Percentiles rank a stretch among this genome's conserved stretches.
These are phyloP conservation scores for Ophion costatus DNA, from an alignment of 2,888 invertebrate genomes.

Conservation along the genomic window DNA sequence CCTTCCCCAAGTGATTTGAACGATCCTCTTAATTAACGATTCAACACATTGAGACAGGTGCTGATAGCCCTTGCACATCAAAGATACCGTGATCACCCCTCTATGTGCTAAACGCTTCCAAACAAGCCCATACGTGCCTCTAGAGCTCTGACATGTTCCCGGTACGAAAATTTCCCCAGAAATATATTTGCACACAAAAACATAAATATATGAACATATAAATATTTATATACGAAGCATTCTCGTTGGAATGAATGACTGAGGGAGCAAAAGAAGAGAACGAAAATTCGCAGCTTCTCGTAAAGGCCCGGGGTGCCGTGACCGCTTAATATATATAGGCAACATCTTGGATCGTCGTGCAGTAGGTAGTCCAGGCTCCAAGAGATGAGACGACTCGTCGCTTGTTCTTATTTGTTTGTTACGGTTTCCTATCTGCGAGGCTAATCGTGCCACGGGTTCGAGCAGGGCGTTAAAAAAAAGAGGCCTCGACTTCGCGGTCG, in stretches of 20 bases:
- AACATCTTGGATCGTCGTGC: conserved; percentile 26
- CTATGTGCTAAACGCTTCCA: no score
- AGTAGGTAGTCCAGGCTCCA: conserved; percentile 69
- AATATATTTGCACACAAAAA: no score
- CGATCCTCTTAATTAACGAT: no score
- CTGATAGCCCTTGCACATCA: no score
- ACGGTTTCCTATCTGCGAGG: conserved; percentile 77
- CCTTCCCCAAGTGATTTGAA: no score
- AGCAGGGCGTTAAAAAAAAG: conserved; percentile 65
- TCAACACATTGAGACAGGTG: no score
- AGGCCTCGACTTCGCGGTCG: conserved; percentile 19
- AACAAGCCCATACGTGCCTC: no score
- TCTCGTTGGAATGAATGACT: background rate
- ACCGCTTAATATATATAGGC: conserved; percentile 19
- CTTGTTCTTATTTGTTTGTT: conserved; percentile 80
- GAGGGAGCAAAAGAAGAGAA: conserved; percentile 62
- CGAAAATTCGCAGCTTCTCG: conserved; percentile 47
- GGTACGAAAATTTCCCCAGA: no score
- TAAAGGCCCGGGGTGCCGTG: conserved; percentile 44
- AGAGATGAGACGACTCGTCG: conserved; percentile 65
- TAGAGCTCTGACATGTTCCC: no score
- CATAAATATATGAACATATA: background rate
- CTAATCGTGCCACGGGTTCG: conserved; percentile 76
- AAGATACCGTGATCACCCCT: no score
- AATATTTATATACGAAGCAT: conserved; percentile 4